phyloP scores from a whole-genome alignment of 2,797 vertebrate species.

The Antrozous pallidus region DNA sequence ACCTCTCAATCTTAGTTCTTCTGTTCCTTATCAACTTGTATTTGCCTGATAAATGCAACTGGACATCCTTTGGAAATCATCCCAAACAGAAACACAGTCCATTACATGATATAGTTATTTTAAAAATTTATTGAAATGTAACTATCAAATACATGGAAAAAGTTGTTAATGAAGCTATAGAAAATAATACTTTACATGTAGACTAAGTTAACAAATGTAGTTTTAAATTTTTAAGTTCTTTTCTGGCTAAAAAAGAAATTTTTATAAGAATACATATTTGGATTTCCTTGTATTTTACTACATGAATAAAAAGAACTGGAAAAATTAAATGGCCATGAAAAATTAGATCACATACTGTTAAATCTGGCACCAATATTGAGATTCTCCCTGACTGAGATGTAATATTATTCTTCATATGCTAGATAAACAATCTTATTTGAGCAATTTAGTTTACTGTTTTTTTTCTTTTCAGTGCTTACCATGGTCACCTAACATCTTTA shows the following conservation, averaged over 20 bases:
- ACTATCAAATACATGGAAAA: neutral
- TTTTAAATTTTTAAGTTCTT: neutral
- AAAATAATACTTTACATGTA: neutral
- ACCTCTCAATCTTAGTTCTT: neutral
- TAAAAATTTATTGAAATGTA: neutral
- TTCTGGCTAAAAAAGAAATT: neutral
- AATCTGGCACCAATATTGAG: neutral
- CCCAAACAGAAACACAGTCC: neutral
- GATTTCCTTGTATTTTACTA: neutral
- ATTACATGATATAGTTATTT: neutral
- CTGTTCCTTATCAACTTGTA: neutral
- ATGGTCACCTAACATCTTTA: constrained; percentile 95
- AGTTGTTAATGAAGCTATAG: neutral
- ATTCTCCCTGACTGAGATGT: neutral
- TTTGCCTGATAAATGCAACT: neutral
- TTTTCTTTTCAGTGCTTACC: constrained; percentile 90
- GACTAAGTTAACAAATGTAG: neutral
- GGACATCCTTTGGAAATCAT: neutral
- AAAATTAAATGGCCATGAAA: neutral
- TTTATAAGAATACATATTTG: neutral
- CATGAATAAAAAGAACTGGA: neutral
- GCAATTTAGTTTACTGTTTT: neutral
- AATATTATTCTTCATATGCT: neutral
- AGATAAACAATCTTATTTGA: neutral
- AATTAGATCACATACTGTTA: neutral